A percentile compares a stretch with the other conserved stretches of the same genome.
Evolutionary conservation across 2,797 vertebrate genomes (phyloP).

Genomic region (Clarias platycephalus): DNA sequence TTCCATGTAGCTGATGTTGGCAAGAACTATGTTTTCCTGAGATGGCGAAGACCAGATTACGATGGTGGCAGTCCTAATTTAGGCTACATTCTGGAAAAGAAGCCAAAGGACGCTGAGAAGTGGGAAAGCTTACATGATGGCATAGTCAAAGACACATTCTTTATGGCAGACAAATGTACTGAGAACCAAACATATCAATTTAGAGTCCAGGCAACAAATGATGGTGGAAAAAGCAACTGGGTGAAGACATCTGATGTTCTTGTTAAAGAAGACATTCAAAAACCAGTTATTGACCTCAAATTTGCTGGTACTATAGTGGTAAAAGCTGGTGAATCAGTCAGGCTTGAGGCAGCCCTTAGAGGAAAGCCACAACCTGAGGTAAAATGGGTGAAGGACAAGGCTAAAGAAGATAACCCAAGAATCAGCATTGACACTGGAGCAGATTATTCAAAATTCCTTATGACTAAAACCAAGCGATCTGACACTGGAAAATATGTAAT

Average conservation of each 20-base stretch:
- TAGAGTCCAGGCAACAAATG: conserved; percentile 92
- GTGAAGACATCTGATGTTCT: conserved; percentile 89
- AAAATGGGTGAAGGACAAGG: conserved; percentile 92
- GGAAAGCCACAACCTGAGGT: conserved; percentile 96
- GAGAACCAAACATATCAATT: conserved; percentile 93
- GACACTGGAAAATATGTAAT: conserved; percentile 93
- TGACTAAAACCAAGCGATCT: conserved; percentile 86
- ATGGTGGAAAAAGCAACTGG: conserved; percentile 95
- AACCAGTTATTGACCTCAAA: conserved; percentile 93
- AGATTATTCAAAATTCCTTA: conserved; percentile 88
- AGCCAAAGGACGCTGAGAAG: conserved; percentile 84
- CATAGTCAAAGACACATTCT: conserved; percentile 87
- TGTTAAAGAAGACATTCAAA: conserved; percentile 93
- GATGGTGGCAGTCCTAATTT: conserved; percentile 95
- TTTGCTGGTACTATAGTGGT: conserved; percentile 86
- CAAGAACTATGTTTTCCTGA: conserved; percentile 90
- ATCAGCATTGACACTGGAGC: conserved; percentile 86
- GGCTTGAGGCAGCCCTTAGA: conserved; percentile 91
- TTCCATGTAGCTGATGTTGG: conserved; percentile 91
- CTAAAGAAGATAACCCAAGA: conserved; percentile 88
- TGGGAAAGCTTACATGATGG: conserved; percentile 86
- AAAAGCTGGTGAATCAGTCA: conserved; percentile 91
- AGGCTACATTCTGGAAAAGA: conserved; percentile 90
- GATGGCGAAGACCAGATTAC: conserved; percentile 93
- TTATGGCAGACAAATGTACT: conserved; percentile 86